Conservation (phyloP, 1,140 invertebrate species). For the Drosophila seguyi region DNA sequence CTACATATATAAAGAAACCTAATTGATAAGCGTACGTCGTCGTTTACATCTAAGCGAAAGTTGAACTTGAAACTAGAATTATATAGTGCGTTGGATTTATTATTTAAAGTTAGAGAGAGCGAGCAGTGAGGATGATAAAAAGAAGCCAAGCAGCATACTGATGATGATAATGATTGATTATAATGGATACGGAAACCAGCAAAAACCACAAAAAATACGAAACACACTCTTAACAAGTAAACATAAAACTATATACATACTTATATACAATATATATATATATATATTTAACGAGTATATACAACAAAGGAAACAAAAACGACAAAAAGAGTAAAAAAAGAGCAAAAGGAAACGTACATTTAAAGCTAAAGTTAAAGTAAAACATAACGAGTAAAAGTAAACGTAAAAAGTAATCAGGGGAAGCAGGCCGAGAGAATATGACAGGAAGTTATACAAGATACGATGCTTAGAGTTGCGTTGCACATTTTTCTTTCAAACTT, state of each 20-base stretch:
- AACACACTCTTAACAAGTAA: slow-evolving; percentile 74
- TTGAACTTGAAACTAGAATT: slow-evolving; percentile 84
- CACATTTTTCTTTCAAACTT: slow-evolving; percentile 75
- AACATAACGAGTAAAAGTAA: slow-evolving; percentile 50
- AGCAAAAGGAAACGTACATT: slow-evolving; percentile 76
- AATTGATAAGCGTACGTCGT: slow-evolving; percentile 82
- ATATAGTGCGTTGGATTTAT: slow-evolving; percentile 83
- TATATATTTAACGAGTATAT: slow-evolving; percentile 54
- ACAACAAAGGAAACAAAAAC: slow-evolving; percentile 45
- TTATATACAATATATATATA: slow-evolving; percentile 63
- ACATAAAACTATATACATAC: slow-evolving; percentile 63
- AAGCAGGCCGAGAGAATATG: slow-evolving; percentile 44
- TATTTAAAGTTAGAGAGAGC: slow-evolving; percentile 74
- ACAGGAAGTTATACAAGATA: slow-evolving; percentile 48
- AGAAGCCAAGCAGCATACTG: slow-evolving; percentile 44
- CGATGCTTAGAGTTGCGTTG: slow-evolving; percentile 83
- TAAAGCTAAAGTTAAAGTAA: slow-evolving; percentile 71
- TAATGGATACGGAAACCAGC: slow-evolving; percentile 41
- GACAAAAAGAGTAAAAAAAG: slow-evolving; percentile 56
- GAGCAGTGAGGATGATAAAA: slow-evolving; percentile 17
- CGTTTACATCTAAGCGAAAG: slow-evolving; percentile 84
- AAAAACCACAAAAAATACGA: slow-evolving; percentile 67
- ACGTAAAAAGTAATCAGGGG: slow-evolving; percentile 25
- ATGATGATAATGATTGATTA: slow-evolving; percentile 46
- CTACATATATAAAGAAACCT: slow-evolving; percentile 84